These are phyloP conservation scores for Battus philenor DNA, from an alignment of 1,140 invertebrate genomes.

Conservation along the genomic window DNA sequence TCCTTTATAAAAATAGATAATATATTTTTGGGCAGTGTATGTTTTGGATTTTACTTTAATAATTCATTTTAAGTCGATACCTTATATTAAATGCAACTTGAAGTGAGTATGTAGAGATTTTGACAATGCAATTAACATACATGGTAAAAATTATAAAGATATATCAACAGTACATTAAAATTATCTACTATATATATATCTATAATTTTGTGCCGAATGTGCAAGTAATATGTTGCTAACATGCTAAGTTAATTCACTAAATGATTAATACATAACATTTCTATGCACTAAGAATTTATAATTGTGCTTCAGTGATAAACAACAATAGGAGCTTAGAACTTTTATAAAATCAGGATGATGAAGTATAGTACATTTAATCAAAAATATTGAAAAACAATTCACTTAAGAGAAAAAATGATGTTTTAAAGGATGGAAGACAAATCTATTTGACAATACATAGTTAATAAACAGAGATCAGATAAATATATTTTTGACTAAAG, in stretches of 20 bases:
- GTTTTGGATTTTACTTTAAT: conserved; percentile 19
- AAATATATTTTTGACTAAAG: too few relatives aligned
- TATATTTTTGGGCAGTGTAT: conserved; percentile 25
- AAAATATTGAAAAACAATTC: too few relatives aligned
- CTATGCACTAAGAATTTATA: conserved; percentile 27
- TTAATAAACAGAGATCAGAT: neutral
- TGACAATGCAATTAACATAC: conserved; percentile 19
- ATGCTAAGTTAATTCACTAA: conserved; percentile 30
- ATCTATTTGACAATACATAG: conserved; percentile 12
- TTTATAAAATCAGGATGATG: too few relatives aligned
- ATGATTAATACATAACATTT: conserved; percentile 17
- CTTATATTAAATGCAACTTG: conserved; percentile 35
- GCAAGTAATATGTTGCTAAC: conserved; percentile 38
- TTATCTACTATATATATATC: conserved; percentile 33
- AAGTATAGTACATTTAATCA: too few relatives aligned
- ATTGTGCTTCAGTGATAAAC: conserved; percentile 32
- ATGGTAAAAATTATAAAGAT: conserved; percentile 20
- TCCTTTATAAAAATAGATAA: conserved; percentile 30
- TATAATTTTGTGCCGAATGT: conserved; percentile 55
- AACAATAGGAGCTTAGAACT: too few relatives aligned
- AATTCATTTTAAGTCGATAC: conserved; percentile 36
- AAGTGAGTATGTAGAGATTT: conserved; percentile 18
- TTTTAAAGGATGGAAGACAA: too few relatives aligned
- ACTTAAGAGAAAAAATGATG: too few relatives aligned
- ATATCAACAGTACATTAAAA: conserved; percentile 30